Conservation (phyloP, 2,888 invertebrate species). For the Melangyna quadrimaculata region DNA sequence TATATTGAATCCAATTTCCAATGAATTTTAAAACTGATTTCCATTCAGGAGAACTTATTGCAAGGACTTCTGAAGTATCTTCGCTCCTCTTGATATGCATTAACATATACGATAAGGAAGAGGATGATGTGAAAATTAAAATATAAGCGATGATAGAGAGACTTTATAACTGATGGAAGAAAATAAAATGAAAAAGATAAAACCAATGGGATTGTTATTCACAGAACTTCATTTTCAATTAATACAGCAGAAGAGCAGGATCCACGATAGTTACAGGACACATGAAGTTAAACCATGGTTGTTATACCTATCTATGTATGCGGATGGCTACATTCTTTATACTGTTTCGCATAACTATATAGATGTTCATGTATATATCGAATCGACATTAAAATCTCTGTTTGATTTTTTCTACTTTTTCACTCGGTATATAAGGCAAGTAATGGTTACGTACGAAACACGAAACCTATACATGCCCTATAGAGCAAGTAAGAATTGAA, state of each 20-base stretch:
- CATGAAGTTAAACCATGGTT: no score
- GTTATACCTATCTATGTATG: no score
- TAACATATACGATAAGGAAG: neutral
- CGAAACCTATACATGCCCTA: no score
- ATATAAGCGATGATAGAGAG: neutral
- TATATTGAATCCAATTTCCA: neutral
- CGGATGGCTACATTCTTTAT: no score
- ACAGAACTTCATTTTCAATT: slow-evolving; percentile 64
- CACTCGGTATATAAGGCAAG: no score
- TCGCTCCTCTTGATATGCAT: neutral
- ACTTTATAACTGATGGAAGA: neutral
- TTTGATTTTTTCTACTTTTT: neutral
- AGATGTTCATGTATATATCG: no score
- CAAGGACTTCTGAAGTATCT: neutral
- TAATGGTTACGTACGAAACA: no score
- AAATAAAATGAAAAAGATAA: neutral
- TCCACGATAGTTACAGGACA: slow-evolving; percentile 17
- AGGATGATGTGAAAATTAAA: neutral
- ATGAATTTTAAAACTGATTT: neutral
- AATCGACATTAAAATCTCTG: slow-evolving; percentile 43
- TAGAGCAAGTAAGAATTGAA: no score
- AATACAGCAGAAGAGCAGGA: slow-evolving; percentile 21
- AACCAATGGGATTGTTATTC: slow-evolving; percentile 68
- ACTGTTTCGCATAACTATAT: no score
- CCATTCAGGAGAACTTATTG: neutral